These are phyloP conservation scores for Chesias legatella DNA, from an alignment of 2,888 invertebrate genomes.

Conservation along the genomic window DNA sequence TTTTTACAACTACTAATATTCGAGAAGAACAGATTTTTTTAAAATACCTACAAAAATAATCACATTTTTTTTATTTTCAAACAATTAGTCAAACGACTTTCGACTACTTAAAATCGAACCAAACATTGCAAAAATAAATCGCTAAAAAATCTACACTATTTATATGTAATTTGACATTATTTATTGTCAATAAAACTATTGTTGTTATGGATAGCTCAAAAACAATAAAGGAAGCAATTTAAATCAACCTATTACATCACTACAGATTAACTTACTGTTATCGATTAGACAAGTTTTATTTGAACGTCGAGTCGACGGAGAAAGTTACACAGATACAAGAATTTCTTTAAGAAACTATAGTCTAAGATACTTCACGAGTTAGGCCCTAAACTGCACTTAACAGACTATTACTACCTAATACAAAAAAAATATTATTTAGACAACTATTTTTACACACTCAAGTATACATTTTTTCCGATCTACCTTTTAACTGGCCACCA, in stretches of 20 bases:
- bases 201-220: constrained; percentile 6
- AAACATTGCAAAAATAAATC: constrained; percentile 6
- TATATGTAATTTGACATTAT: constrained; percentile 15
- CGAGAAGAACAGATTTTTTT: constrained; percentile 27
- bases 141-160: constrained; percentile 11
- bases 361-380: constrained; percentile 28
- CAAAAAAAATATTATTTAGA: constrained; percentile 51
- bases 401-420: constrained; percentile 43
- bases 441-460: constrained; percentile 55
- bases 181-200: constrained; percentile 22
- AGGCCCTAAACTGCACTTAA: constrained; percentile 55
- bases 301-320: constrained; percentile 25
- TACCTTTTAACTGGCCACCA: constrained; percentile 62
- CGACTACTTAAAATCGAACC: too few relatives aligned
- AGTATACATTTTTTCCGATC: constrained; percentile 46
- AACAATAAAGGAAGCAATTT: constrained; percentile 17
- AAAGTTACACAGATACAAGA: constrained; percentile 30
- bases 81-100: constrained; percentile 22
- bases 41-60: constrained; percentile 24
- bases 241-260: constrained; percentile 15
- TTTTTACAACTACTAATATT: constrained; percentile 30
- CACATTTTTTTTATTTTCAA: constrained; percentile 22
- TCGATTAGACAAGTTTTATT: constrained; percentile 17
- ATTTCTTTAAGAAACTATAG: constrained; percentile 35
- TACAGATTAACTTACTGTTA: constrained; percentile 12